These are phyloP conservation scores for Drosophila melanogaster DNA, from an alignment of 1,140 invertebrate species.

Conservation along the genomic window Release_6_plus_ISO1_MT NT_037436.4:9114001-9114500, in stretches of 20 bases:
- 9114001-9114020: background rate
- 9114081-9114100: too few relatives aligned
- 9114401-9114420: slow-evolving; percentile 6
- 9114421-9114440: slow-evolving; percentile 9
- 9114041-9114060: too few relatives aligned
- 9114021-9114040: too few relatives aligned
- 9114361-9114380: slow-evolving; percentile 35
- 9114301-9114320: too few relatives aligned
- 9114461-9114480: slow-evolving; percentile 11
- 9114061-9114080: too few relatives aligned
- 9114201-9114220: slow-evolving; percentile 34
- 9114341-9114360: slow-evolving; percentile 57
- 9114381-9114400: background rate
- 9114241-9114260: slow-evolving; percentile 25
- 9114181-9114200: slow-evolving; percentile 20
- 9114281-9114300: slow-evolving; percentile 6
- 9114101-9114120: background rate
- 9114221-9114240: slow-evolving; percentile 31
- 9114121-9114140: background rate
- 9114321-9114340: slow-evolving; percentile 48
- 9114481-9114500: slow-evolving; percentile 35
- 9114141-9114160: background rate
- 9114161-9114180: slow-evolving; percentile 22
- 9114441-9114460: slow-evolving; percentile 3
- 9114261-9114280: slow-evolving; percentile 58